Evolutionary conservation across 2,113 vertebrate species (phyloP).

Genomic region (Seriola aureovittata): DNA sequence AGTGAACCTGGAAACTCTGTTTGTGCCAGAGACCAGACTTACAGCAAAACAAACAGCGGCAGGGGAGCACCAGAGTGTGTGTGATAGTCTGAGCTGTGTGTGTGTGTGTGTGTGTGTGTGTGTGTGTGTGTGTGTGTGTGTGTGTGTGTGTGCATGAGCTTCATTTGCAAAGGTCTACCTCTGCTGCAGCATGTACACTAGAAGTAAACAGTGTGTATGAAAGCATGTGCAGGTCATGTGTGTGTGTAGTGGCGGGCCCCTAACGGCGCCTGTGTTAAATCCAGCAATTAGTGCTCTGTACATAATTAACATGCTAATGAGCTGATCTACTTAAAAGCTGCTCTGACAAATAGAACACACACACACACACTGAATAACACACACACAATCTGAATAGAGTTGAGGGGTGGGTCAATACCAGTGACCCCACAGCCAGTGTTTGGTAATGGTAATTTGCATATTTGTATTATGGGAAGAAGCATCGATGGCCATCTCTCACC

Average conservation of each 20-base stretch:
- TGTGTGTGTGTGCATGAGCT: conserved; percentile 18
- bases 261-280: conserved; percentile 77
- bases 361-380: conserved; percentile 8
- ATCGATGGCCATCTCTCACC: conserved; percentile 50
- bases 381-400: conserved; percentile 59
- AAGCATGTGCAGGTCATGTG: conserved; percentile 38
- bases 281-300: conserved; percentile 85
- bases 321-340: conserved; percentile 85
- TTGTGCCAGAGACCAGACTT: conserved; percentile 73
- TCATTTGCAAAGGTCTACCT: conserved; percentile 62
- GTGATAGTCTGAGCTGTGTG: conserved; percentile 4
- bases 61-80: conserved; percentile 53
- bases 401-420: conserved; percentile 57
- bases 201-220: conserved; percentile 60
- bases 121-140: conserved; percentile 25
- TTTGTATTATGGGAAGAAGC: conserved; percentile 63
- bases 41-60: conserved; percentile 81
- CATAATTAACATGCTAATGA: conserved; percentile 90
- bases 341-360: conserved; percentile 70
- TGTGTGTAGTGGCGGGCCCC: conserved; percentile 48
- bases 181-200: conserved; percentile 54
- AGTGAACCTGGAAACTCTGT: conserved; percentile 74
- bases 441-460: conserved; percentile 74
- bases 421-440: conserved; percentile 63
- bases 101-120: conserved; percentile 10